These are phyloP conservation scores for Lasioglossum pauxillum DNA, from an alignment of 2,888 invertebrate species.

Conservation along the genomic window DNA sequence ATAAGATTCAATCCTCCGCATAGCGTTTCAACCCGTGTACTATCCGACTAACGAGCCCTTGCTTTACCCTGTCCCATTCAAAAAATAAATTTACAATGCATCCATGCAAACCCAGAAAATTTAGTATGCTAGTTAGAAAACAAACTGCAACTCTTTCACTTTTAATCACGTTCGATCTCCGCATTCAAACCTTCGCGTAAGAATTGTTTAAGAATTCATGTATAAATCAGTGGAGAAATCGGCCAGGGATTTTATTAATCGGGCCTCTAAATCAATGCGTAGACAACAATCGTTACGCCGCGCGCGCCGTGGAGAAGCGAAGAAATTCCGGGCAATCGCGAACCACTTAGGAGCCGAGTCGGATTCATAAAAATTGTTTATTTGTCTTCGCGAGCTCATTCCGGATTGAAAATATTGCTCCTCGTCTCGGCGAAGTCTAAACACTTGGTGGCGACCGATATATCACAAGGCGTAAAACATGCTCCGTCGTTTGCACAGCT, in stretches of 20 bases:
- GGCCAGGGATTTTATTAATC: neutral
- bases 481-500: constrained; percentile 29
- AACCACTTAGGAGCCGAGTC: neutral
- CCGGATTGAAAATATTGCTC: constrained; percentile 34
- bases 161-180: neutral
- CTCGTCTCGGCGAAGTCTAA: constrained; percentile 8
- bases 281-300: neutral
- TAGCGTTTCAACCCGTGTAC: neutral
- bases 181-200: too few species aligned
- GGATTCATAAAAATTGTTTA: constrained; percentile 20
- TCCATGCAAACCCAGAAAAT: neutral
- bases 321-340: neutral
- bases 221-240: neutral
- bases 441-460: neutral
- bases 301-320: too few species aligned
- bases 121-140: neutral
- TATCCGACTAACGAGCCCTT: neutral
- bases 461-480: constrained; percentile 21
- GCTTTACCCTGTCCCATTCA: neutral
- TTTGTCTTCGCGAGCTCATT: neutral
- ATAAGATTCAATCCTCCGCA: neutral
- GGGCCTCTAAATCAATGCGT: neutral
- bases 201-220: neutral
- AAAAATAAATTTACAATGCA: neutral
- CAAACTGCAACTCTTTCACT: neutral